These are phyloP conservation scores for Hyppa rectilinea DNA, from an alignment of 2,888 invertebrate species.

Conservation along the genomic window DNA sequence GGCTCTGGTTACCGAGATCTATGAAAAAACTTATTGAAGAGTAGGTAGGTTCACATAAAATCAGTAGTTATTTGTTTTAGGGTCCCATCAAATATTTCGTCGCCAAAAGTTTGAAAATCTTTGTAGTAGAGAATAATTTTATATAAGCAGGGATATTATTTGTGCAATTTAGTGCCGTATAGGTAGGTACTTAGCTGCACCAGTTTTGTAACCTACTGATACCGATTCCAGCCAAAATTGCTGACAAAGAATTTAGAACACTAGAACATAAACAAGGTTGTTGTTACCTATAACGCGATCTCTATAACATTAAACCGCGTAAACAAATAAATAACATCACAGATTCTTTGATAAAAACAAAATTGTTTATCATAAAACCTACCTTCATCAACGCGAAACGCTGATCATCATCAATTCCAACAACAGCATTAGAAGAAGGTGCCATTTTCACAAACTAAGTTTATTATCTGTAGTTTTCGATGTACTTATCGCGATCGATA, in stretches of 20 bases:
- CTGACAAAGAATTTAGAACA: conserved; percentile 37
- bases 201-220: conserved; percentile 23
- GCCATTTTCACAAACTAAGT: conserved; percentile 78
- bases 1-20: no score
- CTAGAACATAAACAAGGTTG: conserved; percentile 15
- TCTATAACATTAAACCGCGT: conserved; percentile 15
- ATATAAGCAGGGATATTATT: no score
- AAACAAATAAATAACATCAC: conserved; percentile 38
- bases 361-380: conserved; percentile 61
- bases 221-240: conserved; percentile 19
- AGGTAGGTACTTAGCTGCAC: background rate
- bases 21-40: no score
- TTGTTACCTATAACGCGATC: background rate
- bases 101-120: no score
- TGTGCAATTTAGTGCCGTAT: no score
- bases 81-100: no score
- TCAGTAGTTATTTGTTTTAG: no score
- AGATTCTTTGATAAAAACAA: background rate
- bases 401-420: conserved; percentile 93
- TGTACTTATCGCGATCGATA: background rate
- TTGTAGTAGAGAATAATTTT: background rate
- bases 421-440: conserved; percentile 83
- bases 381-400: conserved; percentile 95
- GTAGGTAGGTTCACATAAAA: no score
- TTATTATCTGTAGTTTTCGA: conserved; percentile 18